A percentile compares a stretch with the other conserved stretches of the same genome.
Conservation (phyloP, 1,140 invertebrate genomes). For the Heliconius melpomene region DNA sequence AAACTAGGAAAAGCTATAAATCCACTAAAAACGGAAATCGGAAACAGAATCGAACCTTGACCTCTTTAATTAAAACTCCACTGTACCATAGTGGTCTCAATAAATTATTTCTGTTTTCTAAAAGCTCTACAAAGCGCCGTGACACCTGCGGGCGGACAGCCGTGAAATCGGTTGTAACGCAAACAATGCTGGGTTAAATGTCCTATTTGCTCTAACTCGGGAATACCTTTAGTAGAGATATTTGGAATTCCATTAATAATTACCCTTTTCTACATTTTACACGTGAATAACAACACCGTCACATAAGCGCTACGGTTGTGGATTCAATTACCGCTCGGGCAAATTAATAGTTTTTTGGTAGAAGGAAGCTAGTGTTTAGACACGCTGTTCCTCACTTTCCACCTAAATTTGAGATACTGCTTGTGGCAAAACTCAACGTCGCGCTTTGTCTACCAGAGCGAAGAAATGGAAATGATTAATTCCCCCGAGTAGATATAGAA, state of each 20-base stretch:
- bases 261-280: too few species aligned
- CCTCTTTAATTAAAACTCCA: neutral
- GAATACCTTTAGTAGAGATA: neutral
- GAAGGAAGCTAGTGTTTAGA: neutral
- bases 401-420: neutral
- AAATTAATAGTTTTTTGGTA: neutral
- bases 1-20: too few species aligned
- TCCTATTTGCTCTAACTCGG: neutral
- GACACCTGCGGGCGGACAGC: slow-evolving; percentile 23
- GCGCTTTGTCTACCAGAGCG: too few species aligned
- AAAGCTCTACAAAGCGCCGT: neutral
- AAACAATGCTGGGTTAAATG: neutral
- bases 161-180: slow-evolving; percentile 27
- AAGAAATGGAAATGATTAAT: too few species aligned
- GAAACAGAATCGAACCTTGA: neutral
- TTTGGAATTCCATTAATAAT: neutral
- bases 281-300: too few species aligned
- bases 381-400: neutral
- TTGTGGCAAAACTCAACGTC: neutral
- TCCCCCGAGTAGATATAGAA: too few species aligned
- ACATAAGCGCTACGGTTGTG: too few species aligned
- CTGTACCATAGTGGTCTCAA: neutral
- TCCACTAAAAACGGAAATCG: too few species aligned
- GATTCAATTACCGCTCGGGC: too few species aligned
- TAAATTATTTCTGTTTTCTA: neutral